These are phyloP conservation scores for Chromoteleia sp. DNA, from an alignment of 2,888 invertebrate species.

Conservation along the genomic window DNA sequence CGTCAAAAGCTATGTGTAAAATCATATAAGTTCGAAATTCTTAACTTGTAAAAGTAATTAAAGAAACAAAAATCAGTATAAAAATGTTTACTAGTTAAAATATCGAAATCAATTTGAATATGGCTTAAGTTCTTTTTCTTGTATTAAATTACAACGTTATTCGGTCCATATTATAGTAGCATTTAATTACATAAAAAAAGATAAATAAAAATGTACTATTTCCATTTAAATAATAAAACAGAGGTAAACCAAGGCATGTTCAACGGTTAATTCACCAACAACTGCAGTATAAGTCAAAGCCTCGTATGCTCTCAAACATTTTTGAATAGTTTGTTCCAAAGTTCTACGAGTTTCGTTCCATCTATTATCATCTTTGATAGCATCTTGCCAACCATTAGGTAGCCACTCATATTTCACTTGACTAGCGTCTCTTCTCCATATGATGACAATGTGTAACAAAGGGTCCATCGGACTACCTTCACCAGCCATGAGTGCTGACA, in stretches of 20 bases:
- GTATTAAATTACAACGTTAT: too few species aligned
- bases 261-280: slow-evolving; percentile 86
- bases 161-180: too few species aligned
- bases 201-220: too few species aligned
- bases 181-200: too few species aligned
- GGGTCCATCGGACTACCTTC: slow-evolving; percentile 88
- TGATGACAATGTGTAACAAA: slow-evolving; percentile 92
- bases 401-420: slow-evolving; percentile 97
- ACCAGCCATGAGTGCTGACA: slow-evolving; percentile 89
- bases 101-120: too few species aligned
- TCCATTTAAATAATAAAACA: too few species aligned
- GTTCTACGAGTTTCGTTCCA: slow-evolving; percentile 91
- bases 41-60: too few species aligned
- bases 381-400: slow-evolving; percentile 87
- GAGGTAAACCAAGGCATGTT: slow-evolving; percentile 86
- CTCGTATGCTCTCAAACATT: slow-evolving; percentile 90
- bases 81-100: too few species aligned
- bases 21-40: too few species aligned
- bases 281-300: slow-evolving; percentile 91
- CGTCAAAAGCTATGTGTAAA: too few species aligned
- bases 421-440: slow-evolving; percentile 95
- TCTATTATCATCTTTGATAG: slow-evolving; percentile 85
- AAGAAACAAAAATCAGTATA: too few species aligned
- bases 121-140: too few species aligned
- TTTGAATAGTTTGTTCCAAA: slow-evolving; percentile 90